Conservation (phyloP, 1,140 invertebrate genomes). For the Callitettix versicolor region DNA sequence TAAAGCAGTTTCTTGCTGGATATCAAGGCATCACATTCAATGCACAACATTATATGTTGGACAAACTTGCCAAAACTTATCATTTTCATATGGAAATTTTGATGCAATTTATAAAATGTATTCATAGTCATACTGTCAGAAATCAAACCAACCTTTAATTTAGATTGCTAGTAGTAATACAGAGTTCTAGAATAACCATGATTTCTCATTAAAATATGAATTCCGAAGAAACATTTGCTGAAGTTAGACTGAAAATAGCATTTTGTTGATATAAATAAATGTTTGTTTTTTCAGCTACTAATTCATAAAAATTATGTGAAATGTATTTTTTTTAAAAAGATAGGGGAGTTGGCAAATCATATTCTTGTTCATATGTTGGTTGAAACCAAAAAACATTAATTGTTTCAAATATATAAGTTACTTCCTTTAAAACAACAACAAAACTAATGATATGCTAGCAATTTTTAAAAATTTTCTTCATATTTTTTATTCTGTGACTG, state of each 20-base stretch:
- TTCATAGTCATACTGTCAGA: conserved; percentile 8
- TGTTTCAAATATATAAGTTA: conserved; percentile 1
- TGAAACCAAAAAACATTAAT: conserved; percentile 3
- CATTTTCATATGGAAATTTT: conserved; percentile 1
- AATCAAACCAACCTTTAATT: conserved; percentile 10
- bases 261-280: background rate
- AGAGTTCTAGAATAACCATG: conserved; percentile 5
- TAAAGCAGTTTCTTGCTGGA: conserved; percentile 5
- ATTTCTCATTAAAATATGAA: conserved; percentile 11
- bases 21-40: background rate
- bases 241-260: background rate
- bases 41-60: conserved; percentile 8
- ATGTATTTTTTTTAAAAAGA: conserved; percentile 1
- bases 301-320: background rate
- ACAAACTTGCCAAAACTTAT: conserved; percentile 12
- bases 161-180: conserved; percentile 13
- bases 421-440: too few relatives aligned
- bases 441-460: too few relatives aligned
- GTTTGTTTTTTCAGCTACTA: conserved; percentile 2
- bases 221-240: conserved; percentile 3
- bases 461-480: too few relatives aligned
- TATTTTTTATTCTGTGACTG: too few relatives aligned
- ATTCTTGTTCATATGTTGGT: background rate
- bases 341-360: background rate
- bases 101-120: conserved; percentile 7